Base-by-base conservation (phyloP, 2,113 vertebrate species). In the Xiphorhynchus elegans region DNA sequence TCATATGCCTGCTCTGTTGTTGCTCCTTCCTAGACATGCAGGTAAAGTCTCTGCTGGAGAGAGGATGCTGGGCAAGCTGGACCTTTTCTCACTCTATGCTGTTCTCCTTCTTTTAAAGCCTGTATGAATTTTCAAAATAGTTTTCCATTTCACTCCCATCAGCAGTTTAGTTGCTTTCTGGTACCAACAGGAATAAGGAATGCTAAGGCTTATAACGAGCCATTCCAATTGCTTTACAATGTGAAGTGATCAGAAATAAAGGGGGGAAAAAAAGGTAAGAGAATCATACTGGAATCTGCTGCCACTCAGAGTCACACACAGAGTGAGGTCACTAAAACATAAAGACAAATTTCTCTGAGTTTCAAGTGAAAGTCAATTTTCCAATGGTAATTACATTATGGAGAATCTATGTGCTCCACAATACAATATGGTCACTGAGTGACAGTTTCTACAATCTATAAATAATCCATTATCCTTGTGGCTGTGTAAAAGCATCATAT, bases 291-390 rank as follows among this genome's bases (percentile, higher is more conserved):
- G 33, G 64, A 87, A 81, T 73, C 39, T 91, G 46, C 46, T 93
- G 68, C 35, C 56, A 63, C 47, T 85, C 87, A 59, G 50, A 66
- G 16, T 77, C 62, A 37, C 42, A 58, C 39, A 55, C 8, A 21
- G 46, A 88, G 42, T 58, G 35, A 90, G 50, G 87, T 62, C 70
- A 94, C 35, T 66, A 60, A 64, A 88, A 55, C 44, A 59, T 17
- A 40, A 72, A 72, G 78, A 75, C 28, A 60, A 77, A 77, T 84
- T 72, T 64, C 31, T 73, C 50, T 33, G 49, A 74, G 74, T 70
- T 90, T 94, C 81, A 93, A 97, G 56, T 2, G 13, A 66, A 96
- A 95, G 94, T 83, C 91, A 90, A 60, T 95, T 94, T 89, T 92
- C 82, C 52, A 79, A 76, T 1, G 13, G 70, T 72, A 90, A 96